phyloP scores from a whole-genome alignment of 2,113 vertebrate genomes.

The Deroptyus accipitrinus region DNA sequence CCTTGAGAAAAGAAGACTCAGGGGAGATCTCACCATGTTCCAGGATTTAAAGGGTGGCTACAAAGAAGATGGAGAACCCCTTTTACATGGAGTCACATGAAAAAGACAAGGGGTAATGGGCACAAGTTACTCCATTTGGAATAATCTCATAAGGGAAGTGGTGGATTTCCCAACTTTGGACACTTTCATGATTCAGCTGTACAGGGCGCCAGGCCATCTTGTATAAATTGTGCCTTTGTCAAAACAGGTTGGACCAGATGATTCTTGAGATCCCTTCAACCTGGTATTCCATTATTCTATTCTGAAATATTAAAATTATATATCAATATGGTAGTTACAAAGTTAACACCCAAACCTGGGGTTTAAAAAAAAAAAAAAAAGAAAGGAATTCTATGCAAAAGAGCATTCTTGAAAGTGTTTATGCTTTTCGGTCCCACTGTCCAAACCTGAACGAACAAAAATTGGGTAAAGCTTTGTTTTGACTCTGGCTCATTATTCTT shows the following conservation, averaged over 20 bases:
- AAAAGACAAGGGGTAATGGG: background rate
- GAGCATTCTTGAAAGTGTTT: background rate
- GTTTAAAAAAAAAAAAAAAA: background rate
- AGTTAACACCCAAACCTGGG: background rate
- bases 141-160: background rate
- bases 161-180: background rate
- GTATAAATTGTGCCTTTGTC: background rate
- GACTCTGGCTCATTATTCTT: background rate
- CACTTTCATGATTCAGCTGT: background rate
- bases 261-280: background rate
- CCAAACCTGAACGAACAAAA: background rate
- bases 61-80: background rate
- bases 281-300: background rate
- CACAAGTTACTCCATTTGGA: background rate
- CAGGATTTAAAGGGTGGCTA: background rate
- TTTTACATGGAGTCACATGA: background rate
- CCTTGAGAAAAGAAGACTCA: background rate
- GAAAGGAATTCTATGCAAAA: background rate
- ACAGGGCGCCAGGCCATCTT: background rate
- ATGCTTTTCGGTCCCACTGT: background rate
- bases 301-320: background rate
- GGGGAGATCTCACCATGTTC: background rate
- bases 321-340: background rate
- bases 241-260: background rate
- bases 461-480: background rate